These are phyloP conservation scores for Castor canadensis DNA, from an alignment of 2,113 vertebrate genomes.

Conservation along the genomic window DNA sequence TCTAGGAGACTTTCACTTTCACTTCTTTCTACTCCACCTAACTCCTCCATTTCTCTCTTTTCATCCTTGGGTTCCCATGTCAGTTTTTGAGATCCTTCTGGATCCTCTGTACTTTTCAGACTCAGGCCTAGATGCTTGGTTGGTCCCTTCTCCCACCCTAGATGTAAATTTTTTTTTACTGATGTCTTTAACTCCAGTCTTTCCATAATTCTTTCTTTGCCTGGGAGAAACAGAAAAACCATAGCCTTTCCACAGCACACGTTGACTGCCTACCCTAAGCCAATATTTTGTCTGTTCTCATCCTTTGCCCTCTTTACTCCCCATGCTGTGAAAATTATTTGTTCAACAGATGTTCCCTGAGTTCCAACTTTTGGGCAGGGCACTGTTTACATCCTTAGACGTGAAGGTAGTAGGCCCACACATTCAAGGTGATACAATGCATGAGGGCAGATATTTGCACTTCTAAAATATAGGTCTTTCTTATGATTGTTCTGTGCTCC, in stretches of 20 bases:
- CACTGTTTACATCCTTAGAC: background rate
- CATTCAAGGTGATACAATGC: background rate
- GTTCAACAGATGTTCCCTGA: background rate
- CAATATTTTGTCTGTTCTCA: background rate
- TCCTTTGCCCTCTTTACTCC: background rate
- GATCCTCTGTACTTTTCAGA: background rate
- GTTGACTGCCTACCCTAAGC: background rate
- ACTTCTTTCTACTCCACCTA: background rate
- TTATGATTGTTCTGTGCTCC: background rate
- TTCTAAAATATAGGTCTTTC: background rate
- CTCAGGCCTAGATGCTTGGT: background rate
- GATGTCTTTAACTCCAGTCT: background rate
- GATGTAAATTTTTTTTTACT: background rate
- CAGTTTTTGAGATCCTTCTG: background rate
- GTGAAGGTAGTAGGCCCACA: background rate
- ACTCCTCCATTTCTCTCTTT: background rate
- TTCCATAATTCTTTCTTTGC: background rate
- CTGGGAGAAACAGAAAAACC: background rate
- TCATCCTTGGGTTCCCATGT: background rate
- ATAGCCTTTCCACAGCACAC: background rate
- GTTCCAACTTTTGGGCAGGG: background rate
- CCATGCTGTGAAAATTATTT: background rate
- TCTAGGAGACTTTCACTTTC: background rate
- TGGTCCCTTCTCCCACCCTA: background rate
- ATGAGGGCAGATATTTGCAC: background rate